These are phyloP conservation scores for Peromyscus maniculatus DNA, from an alignment of 2,113 vertebrate genomes.

Conservation along the genomic window DNA sequence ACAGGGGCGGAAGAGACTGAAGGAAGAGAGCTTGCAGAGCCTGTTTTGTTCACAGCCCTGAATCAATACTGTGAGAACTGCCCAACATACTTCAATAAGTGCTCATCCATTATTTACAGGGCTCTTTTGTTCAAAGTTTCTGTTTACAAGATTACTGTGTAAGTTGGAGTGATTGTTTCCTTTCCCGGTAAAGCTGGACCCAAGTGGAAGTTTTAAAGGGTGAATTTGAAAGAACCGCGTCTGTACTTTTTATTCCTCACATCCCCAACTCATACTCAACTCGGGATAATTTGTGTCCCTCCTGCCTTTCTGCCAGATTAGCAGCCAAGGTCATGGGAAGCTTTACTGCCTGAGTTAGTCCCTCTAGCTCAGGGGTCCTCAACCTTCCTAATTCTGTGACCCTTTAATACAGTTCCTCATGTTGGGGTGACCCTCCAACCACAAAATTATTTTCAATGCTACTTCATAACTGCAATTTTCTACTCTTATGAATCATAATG, in stretches of 20 bases:
- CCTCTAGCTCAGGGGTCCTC: background rate
- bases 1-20: constrained; percentile 55
- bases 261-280: constrained; percentile 79
- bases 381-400: background rate
- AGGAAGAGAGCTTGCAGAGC: constrained; percentile 77
- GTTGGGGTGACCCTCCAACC: background rate
- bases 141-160: constrained; percentile 94
- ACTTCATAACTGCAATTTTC: background rate
- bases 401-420: background rate
- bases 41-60: constrained; percentile 82
- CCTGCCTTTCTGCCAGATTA: background rate
- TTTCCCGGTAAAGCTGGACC: constrained; percentile 74
- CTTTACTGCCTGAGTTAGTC: background rate
- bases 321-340: background rate
- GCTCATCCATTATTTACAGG: constrained; percentile 93
- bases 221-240: constrained; percentile 82
- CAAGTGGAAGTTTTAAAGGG: constrained; percentile 79
- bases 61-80: constrained; percentile 90
- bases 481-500: background rate
- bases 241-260: constrained; percentile 85
- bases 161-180: constrained; percentile 92
- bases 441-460: background rate
- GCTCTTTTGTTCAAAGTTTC: constrained; percentile 92
- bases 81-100: constrained; percentile 89
- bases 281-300: constrained; percentile 37